phyloP scores from a whole-genome alignment of 2,797 vertebrate genomes.

The Antennarius maculatus region DNA sequence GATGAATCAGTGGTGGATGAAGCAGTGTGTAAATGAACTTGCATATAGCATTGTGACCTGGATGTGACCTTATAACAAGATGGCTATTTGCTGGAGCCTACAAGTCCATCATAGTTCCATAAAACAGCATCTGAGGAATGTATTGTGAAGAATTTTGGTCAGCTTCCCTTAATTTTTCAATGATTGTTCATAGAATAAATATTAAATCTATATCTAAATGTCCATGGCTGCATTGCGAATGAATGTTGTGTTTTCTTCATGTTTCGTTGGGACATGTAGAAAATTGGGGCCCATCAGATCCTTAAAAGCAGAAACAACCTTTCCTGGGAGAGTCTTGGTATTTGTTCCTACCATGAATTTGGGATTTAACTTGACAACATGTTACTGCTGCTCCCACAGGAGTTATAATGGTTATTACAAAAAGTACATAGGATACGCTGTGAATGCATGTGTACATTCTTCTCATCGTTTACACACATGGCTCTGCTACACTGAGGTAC shows the following conservation, averaged over 20 bases:
- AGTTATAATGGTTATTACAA: constrained; percentile 39
- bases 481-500: constrained; percentile 56
- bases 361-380: constrained; percentile 15
- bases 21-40: too few species aligned
- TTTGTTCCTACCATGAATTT: constrained; percentile 2
- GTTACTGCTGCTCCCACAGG: constrained; percentile 36
- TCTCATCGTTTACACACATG: constrained; percentile 63
- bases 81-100: too few species aligned
- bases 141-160: too few species aligned
- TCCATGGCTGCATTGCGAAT: neutral
- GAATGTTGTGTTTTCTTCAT: neutral
- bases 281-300: neutral
- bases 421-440: constrained; percentile 32
- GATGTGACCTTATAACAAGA: too few species aligned
- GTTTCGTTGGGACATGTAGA: neutral
- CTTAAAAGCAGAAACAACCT: constrained; percentile 8
- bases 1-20: too few species aligned
- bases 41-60: too few species aligned
- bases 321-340: neutral
- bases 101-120: too few species aligned
- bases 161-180: too few species aligned
- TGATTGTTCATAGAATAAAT: too few species aligned
- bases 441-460: constrained; percentile 52
- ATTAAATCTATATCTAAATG: neutral
- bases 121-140: too few species aligned